Evolutionary conservation across 2,888 invertebrate species (phyloP).

Genomic region (Pseudococcus longispinus): DNA sequence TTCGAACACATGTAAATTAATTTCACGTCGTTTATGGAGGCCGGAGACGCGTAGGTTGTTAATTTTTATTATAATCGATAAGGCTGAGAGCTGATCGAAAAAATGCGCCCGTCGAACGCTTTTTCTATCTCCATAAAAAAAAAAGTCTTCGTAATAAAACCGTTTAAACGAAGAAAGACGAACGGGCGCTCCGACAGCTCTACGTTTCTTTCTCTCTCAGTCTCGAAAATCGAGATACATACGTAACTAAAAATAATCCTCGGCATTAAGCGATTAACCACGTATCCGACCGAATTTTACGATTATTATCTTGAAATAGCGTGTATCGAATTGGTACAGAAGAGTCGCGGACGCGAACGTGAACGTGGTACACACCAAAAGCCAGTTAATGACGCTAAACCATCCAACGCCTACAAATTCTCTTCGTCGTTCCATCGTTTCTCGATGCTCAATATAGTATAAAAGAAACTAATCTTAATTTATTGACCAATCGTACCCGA

Average conservation of each 20-base stretch:
- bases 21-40: not conserved
- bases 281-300: conserved; percentile 32
- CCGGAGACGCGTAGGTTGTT: not conserved
- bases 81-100: not conserved
- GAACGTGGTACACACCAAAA: not conserved
- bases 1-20: not conserved
- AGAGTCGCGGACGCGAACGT: not conserved
- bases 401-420: conserved; percentile 25
- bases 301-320: conserved; percentile 38
- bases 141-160: conserved; percentile 6
- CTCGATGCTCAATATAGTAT: not conserved
- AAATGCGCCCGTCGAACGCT: not conserved
- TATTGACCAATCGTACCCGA: not conserved
- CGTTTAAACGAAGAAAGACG: conserved; percentile 13
- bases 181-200: not conserved
- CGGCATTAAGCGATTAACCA: conserved; percentile 28
- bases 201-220: not conserved
- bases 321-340: not conserved
- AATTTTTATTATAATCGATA: not conserved
- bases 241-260: not conserved
- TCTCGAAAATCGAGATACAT: not conserved
- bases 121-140: not conserved
- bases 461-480: conserved; percentile 26
- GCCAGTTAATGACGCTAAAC: conserved; percentile 11
- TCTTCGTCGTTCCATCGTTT: not conserved